A percentile compares a stretch with the other conserved stretches of the same genome.
phyloP scores from a whole-genome alignment of 2,797 vertebrate species.

The Danio albolineatus region DNA sequence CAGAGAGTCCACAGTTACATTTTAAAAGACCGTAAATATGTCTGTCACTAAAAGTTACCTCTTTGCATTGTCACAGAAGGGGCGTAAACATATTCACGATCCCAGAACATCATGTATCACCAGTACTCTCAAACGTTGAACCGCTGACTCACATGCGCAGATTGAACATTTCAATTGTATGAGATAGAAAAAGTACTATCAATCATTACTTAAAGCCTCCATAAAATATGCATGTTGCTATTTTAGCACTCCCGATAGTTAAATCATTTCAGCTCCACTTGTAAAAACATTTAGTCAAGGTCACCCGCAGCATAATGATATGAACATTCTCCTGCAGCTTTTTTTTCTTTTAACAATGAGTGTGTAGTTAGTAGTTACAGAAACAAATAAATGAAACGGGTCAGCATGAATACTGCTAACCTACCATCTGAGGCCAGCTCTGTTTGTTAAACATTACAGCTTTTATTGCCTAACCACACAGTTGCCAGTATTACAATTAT shows the following conservation, averaged over 20 bases:
- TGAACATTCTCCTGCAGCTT: background rate
- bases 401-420: background rate
- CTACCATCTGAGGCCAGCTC: conserved; percentile 4
- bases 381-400: background rate
- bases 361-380: conserved; percentile 17
- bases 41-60: background rate
- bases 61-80: background rate
- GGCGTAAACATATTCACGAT: no score
- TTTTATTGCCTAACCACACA: background rate
- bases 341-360: background rate
- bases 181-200: conserved; percentile 66
- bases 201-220: conserved; percentile 71
- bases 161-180: background rate
- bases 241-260: conserved; percentile 24
- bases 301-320: background rate
- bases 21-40: no score
- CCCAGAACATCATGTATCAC: background rate
- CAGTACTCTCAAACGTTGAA: background rate
- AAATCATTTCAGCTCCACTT: conserved; percentile 24
- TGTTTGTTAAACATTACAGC: conserved; percentile 20
- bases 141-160: background rate
- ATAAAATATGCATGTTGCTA: conserved; percentile 4
- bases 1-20: background rate
- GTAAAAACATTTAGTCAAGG: conserved; percentile 40
- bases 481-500: background rate